A percentile compares a stretch with the other conserved stretches of the same genome.
phyloP scores from a whole-genome alignment of 2,888 invertebrate species.

The Spatulosminthurus flaviceps region DNA sequence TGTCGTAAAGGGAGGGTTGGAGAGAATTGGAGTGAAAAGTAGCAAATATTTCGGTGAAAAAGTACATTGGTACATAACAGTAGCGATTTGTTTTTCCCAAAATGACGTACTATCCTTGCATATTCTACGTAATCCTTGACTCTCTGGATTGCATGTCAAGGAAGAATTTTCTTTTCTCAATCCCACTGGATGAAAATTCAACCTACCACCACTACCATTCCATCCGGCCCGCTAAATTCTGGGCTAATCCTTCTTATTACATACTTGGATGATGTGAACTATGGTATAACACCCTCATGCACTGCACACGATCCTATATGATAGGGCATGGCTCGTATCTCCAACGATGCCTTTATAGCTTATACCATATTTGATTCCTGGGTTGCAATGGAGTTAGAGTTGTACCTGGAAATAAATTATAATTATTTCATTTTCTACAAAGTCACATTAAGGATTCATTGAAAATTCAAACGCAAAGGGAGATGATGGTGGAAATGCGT shows the following conservation, averaged over 20 bases:
- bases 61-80: too few relatives aligned
- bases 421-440: constrained; percentile 2
- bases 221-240: neutral
- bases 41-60: neutral
- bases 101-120: too few relatives aligned
- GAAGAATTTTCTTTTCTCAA: neutral
- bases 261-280: too few relatives aligned
- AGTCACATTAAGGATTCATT: neutral
- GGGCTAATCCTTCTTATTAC: neutral
- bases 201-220: neutral
- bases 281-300: too few relatives aligned
- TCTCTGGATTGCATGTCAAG: constrained; percentile 7
- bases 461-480: neutral
- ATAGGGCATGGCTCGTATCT: too few relatives aligned
- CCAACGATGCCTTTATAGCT: too few relatives aligned
- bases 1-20: neutral
- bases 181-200: neutral
- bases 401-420: neutral
- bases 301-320: too few relatives aligned
- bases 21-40: neutral
- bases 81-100: too few relatives aligned
- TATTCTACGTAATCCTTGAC: neutral
- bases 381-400: too few relatives aligned
- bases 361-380: too few relatives aligned
- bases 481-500: neutral